Evolutionary conservation across 2,888 invertebrate species (phyloP).

Genomic region (Sisyra terminalis): DNA sequence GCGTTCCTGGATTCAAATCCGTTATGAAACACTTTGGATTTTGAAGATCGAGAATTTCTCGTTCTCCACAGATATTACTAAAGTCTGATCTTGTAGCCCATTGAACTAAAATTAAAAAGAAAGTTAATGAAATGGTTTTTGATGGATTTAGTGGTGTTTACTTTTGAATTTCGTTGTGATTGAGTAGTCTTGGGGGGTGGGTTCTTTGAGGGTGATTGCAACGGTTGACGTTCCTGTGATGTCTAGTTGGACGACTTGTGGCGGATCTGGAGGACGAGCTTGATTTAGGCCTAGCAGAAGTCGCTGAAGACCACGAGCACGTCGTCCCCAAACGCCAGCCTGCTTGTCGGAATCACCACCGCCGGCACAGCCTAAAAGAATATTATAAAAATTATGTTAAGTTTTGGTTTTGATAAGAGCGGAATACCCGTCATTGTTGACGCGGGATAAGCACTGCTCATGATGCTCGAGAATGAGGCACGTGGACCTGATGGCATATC

Average conservation of each 20-base stretch:
- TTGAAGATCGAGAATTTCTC: conserved; percentile 54
- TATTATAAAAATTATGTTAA: conserved; percentile 1
- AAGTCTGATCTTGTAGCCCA: conserved; percentile 85
- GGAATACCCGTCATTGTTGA: conserved; percentile 24
- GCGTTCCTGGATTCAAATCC: conserved; percentile 69
- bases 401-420: neutral
- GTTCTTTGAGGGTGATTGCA: conserved; percentile 45
- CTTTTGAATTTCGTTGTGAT: conserved; percentile 86
- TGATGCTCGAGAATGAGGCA: conserved; percentile 39
- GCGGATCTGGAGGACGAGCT: conserved; percentile 65
- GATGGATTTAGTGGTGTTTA: conserved; percentile 24
- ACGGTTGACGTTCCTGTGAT: conserved; percentile 59
- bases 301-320: conserved; percentile 54
- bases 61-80: conserved; percentile 60
- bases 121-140: neutral
- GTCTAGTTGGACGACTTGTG: conserved; percentile 63
- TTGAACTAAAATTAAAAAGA: conserved; percentile 50
- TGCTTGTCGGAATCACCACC: conserved; percentile 64
- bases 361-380: conserved; percentile 45
- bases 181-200: conserved; percentile 52
- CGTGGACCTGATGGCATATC: conserved; percentile 29
- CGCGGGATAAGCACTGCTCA: conserved; percentile 27
- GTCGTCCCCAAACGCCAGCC: conserved; percentile 74
- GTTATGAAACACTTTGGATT: conserved; percentile 41
- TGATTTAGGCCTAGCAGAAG: conserved; percentile 81